Percentiles rank a stretch among this genome's conserved stretches.
phyloP scores from a whole-genome alignment of 2,113 vertebrate species.

The Suricata suricatta region DNA sequence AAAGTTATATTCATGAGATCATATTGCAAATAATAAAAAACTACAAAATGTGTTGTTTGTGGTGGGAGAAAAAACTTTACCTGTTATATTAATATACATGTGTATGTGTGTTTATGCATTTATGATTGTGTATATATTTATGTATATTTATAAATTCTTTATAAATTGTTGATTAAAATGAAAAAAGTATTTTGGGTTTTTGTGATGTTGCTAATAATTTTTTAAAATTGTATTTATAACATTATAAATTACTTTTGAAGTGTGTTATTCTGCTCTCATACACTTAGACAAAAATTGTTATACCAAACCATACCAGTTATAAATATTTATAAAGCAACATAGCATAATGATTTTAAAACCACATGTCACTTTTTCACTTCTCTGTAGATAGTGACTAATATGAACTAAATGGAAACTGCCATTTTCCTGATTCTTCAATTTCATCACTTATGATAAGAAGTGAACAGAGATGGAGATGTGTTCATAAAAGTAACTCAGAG shows the following conservation, averaged over 20 bases:
- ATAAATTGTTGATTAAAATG: conserved; percentile 50
- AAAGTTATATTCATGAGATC: neutral
- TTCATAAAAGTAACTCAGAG: conserved; percentile 46
- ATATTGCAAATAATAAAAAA: neutral
- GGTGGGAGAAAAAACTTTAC: neutral
- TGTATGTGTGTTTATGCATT: neutral
- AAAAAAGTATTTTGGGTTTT: conserved; percentile 48
- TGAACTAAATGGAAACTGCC: conserved; percentile 46
- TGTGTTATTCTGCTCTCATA: conserved; percentile 30
- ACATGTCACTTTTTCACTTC: conserved; percentile 41
- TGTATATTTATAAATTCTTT: neutral
- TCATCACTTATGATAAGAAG: conserved; percentile 62
- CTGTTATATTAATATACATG: neutral
- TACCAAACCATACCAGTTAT: conserved; percentile 43
- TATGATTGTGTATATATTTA: neutral
- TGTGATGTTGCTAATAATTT: conserved; percentile 46
- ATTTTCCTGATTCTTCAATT: conserved; percentile 58
- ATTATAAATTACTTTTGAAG: conserved; percentile 56
- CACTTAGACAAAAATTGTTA: conserved; percentile 59
- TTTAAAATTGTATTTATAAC: conserved; percentile 26
- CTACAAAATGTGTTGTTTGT: neutral
- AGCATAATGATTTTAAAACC: conserved; percentile 60
- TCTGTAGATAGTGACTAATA: conserved; percentile 65
- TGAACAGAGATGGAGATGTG: conserved; percentile 35
- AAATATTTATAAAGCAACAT: conserved; percentile 73